A percentile compares a stretch with the other conserved stretches of the same genome.
phyloP scores from a whole-genome alignment of 2,113 vertebrate genomes.

The Paramisgurnus dabryanus region DNA sequence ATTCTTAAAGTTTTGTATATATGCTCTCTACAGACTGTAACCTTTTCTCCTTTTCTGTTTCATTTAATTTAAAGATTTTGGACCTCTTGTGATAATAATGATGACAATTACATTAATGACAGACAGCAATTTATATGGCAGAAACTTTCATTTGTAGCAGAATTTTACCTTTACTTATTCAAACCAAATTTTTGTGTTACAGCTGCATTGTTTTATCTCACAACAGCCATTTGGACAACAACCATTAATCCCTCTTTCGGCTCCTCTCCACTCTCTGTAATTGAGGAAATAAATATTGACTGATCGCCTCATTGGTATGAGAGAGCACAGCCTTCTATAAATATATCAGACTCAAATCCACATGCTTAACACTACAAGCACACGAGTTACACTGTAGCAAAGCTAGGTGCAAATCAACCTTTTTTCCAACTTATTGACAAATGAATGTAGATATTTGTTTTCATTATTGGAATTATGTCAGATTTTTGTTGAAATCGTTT shows the following conservation, averaged over 20 bases:
- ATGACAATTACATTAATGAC: not conserved
- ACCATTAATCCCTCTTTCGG: conserved; percentile 4
- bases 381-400: not conserved
- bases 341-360: not conserved
- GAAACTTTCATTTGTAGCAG: not conserved
- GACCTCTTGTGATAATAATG: not conserved
- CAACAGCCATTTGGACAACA: not conserved
- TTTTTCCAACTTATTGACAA: not conserved
- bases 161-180: not conserved
- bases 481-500: not conserved
- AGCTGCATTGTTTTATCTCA: not conserved
- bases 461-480: not conserved
- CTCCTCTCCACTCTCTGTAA: conserved; percentile 27
- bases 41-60: not conserved
- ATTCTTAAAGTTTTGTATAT: not conserved
- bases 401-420: not conserved
- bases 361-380: not conserved
- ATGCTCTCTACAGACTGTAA: not conserved
- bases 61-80: not conserved
- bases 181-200: not conserved
- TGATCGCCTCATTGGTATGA: conserved; percentile 18
- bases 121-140: not conserved
- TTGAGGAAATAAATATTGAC: conserved; percentile 45
- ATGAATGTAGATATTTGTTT: not conserved
- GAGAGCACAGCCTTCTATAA: conserved; percentile 12